Conservation (phyloP, 2,888 invertebrate species). For the Nineta flava region DNA sequence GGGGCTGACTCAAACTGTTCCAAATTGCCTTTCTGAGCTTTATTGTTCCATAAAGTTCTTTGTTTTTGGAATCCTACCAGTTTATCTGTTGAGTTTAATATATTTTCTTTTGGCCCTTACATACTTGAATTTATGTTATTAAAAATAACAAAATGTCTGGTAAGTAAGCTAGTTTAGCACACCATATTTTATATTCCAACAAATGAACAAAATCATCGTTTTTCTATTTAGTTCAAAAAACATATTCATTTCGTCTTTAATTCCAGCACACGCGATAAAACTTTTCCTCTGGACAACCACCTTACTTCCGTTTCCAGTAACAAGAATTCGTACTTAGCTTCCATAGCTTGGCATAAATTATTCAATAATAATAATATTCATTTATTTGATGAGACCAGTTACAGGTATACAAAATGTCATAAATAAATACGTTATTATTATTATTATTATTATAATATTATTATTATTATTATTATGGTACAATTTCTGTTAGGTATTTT, state of each 20-base stretch:
- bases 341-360: slow-evolving; percentile 13
- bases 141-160: slow-evolving; percentile 10
- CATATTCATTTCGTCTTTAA: slow-evolving; percentile 9
- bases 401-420: too few species aligned
- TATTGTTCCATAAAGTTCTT: slow-evolving; percentile 11
- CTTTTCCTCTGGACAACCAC: slow-evolving; percentile 14
- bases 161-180: slow-evolving; percentile 1
- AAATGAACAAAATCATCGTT: slow-evolving; percentile 12
- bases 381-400: too few species aligned
- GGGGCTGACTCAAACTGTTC: slow-evolving; percentile 11
- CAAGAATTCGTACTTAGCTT: slow-evolving; percentile 14
- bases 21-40: slow-evolving; percentile 10
- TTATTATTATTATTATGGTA: too few species aligned
- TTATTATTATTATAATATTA: too few species aligned
- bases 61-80: slow-evolving; percentile 12
- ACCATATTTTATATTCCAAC: slow-evolving; percentile 10
- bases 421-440: too few species aligned
- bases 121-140: slow-evolving; percentile 11
- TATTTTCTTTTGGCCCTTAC: slow-evolving; percentile 10
- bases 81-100: slow-evolving; percentile 11
- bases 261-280: slow-evolving; percentile 13
- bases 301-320: slow-evolving; percentile 15
- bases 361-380: too few species aligned
- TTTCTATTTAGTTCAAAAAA: slow-evolving; percentile 11
- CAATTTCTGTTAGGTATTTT: too few species aligned